Base-by-base conservation (phyloP, 2,888 invertebrate species). In the Ornithoptera alexandrae region DNA sequence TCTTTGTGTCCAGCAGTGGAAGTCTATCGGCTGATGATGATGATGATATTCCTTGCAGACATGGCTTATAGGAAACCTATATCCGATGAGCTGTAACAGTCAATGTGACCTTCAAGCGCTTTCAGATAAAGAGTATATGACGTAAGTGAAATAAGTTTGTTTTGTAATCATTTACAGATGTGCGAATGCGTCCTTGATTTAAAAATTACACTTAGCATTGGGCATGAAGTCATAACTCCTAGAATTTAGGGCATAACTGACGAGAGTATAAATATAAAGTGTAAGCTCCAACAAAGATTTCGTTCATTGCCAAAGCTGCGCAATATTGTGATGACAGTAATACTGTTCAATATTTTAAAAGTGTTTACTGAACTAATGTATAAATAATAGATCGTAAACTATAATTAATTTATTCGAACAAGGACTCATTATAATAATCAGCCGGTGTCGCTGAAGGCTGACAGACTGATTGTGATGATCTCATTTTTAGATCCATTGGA, bases 141-240 rank as follows among this genome's bases (percentile, higher is more conserved):
- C 50, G 50, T 50, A 50, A 50, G 50, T 50, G 50, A 50, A 50
- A 17, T 50, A 50, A 50, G 4, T 50, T 46, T 46, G 7, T 46
- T 10, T 1, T 46, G 17, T 17, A 46, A 17, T 12, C 7, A 46
- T 6, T 17, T 46, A 46, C 10, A 46, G 46, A 46, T 12, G 46
- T 46, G 46, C 12, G 6, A 46, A 46, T 46, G 46, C 50, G 50
- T 50, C 50, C 50, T 50, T 18, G 5, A 50, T 50, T 17, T 50
- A 10, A 39, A 10, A 39, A 39, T 10, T 39, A 39, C 39, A 39
- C 10, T 36, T 8, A 39, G 10, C 39, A 39, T 39, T 39, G 39
- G 57, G 62, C n/a, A 65, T 81, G 75, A 82, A 83, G 82, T 84
- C 83, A 84, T 75, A 74, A 72, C 71, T 53, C 17, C 10, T 53